Evolutionary conservation across 2,113 vertebrate genomes (phyloP).

Genomic region (Clarias gariepinus): DNA sequence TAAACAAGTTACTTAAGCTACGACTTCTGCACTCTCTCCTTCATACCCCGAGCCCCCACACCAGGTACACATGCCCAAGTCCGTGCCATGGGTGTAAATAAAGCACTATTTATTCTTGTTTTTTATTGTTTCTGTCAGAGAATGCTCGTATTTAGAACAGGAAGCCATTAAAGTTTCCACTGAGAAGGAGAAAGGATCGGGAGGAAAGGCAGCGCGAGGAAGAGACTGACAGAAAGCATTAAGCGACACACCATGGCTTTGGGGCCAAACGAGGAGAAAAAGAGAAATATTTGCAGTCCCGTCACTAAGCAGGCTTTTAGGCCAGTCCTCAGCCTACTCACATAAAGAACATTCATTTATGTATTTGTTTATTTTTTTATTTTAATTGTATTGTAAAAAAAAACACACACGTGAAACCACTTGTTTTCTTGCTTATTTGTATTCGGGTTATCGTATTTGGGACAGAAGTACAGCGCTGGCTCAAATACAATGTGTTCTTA

Average conservation of each 20-base stretch:
- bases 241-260: constrained; percentile 43
- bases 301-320: constrained; percentile 16
- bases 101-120: constrained; percentile 66
- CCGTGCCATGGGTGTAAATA: constrained; percentile 45
- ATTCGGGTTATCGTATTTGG: neutral
- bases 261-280: constrained; percentile 61
- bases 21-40: neutral
- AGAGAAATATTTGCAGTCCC: constrained; percentile 43
- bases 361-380: neutral
- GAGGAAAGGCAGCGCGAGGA: constrained; percentile 50
- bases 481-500: neutral
- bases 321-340: neutral
- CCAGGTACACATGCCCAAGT: constrained; percentile 10
- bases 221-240: constrained; percentile 33
- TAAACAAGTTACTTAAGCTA: neutral
- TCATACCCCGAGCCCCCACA: neutral
- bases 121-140: constrained; percentile 69
- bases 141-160: constrained; percentile 68
- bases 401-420: neutral
- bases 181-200: constrained; percentile 49
- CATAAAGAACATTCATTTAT: neutral
- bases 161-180: constrained; percentile 74
- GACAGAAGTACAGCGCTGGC: neutral
- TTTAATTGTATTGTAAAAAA: neutral
- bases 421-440: neutral